Evolutionary conservation across 2,113 vertebrate species (phyloP).

Genomic region (Todiramphus chloris): DNA sequence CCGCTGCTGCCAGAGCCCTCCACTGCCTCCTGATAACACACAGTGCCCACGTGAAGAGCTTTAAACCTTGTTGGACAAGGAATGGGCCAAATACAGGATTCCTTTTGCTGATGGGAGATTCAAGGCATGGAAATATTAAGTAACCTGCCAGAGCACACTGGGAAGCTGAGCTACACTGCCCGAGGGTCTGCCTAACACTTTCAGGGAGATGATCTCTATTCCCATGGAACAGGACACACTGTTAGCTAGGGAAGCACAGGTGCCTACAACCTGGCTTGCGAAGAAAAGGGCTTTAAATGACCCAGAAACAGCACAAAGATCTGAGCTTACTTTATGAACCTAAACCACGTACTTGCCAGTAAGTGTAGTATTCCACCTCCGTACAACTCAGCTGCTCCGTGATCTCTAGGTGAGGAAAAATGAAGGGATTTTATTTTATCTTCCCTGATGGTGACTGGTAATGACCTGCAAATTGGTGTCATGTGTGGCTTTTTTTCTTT

Average conservation of each 20-base stretch:
- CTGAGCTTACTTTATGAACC: not conserved
- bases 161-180: slow-evolving; percentile 21
- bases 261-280: not conserved
- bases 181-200: not conserved
- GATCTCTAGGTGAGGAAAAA: not conserved
- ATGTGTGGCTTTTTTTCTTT: not conserved
- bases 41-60: not conserved
- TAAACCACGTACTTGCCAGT: not conserved
- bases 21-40: not conserved
- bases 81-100: not conserved
- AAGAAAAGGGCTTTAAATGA: slow-evolving; percentile 8
- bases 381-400: not conserved
- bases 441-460: slow-evolving; percentile 3
- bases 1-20: not conserved
- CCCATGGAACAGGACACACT: not conserved
- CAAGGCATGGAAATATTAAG: slow-evolving; percentile 2
- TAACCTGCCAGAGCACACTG: slow-evolving; percentile 12
- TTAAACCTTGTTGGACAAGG: not conserved
- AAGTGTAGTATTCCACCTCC: not conserved
- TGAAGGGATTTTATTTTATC: slow-evolving; percentile 11
- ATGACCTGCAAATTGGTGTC: slow-evolving; percentile 29
- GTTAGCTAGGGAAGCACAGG: not conserved
- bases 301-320: not conserved
- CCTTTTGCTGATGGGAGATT: not conserved
- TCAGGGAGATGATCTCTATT: not conserved